Percentiles rank a stretch among this genome's conserved stretches.
phyloP scores from a whole-genome alignment of 1,140 invertebrate genomes.

The Brachionus manjavacas region DNA sequence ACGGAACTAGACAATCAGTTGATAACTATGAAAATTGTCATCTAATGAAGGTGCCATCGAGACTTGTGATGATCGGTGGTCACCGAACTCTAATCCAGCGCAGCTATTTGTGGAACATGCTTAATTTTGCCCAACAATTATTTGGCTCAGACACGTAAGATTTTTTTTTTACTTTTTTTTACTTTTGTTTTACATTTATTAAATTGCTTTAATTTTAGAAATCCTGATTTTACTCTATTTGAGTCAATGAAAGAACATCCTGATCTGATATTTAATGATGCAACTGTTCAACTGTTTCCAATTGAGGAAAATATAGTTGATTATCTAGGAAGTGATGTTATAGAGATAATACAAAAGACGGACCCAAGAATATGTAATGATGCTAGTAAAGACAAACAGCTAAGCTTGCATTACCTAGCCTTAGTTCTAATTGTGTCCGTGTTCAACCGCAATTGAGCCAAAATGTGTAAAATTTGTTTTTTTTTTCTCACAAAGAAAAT shows the following conservation, averaged over 20 bases:
- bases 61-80: constrained; percentile 80
- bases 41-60: constrained; percentile 80
- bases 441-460: neutral
- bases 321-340: constrained; percentile 32
- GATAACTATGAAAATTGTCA: constrained; percentile 78
- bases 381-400: neutral
- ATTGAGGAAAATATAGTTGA: constrained; percentile 43
- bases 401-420: neutral
- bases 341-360: constrained; percentile 27
- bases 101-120: constrained; percentile 55
- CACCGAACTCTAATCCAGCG: constrained; percentile 62
- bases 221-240: constrained; percentile 55
- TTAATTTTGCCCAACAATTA: constrained; percentile 57
- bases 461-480: neutral
- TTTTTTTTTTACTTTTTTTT: no score
- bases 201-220: constrained; percentile 16
- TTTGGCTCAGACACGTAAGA: constrained; percentile 57
- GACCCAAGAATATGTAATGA: constrained; percentile 34
- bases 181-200: no score
- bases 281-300: constrained; percentile 50
- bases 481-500: neutral
- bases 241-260: constrained; percentile 53
- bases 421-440: neutral
- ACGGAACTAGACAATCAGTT: constrained; percentile 69
- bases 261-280: constrained; percentile 55